phyloP scores from a whole-genome alignment of 2,888 invertebrate species.

The Sicus ferrugineus region DNA sequence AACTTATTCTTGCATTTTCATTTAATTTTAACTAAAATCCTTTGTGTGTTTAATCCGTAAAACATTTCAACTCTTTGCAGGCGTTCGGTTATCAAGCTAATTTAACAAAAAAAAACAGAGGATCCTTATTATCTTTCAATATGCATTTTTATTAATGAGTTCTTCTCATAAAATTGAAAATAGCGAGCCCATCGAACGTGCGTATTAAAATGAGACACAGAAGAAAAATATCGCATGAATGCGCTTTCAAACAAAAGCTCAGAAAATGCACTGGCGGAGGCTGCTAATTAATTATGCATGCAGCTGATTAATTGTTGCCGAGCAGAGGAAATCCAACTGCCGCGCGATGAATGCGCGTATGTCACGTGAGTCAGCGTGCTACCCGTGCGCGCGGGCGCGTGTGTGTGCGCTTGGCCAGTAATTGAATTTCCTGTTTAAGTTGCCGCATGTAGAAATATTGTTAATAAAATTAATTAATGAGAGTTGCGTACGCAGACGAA shows the following conservation, averaged over 20 bases:
- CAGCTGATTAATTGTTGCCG: constrained; percentile 25
- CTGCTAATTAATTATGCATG: constrained; percentile 30
- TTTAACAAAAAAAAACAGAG: neutral
- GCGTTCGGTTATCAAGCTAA: no score
- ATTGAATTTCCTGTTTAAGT: constrained; percentile 20
- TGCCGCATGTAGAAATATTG: neutral
- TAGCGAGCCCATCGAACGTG: neutral
- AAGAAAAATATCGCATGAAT: neutral
- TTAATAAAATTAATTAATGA: constrained; percentile 12
- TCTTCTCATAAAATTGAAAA: neutral
- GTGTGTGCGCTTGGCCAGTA: constrained; percentile 1
- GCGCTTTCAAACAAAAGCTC: neutral
- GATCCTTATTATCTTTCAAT: neutral
- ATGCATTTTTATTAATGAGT: neutral
- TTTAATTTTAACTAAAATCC: no score
- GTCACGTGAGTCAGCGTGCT: neutral
- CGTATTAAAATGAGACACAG: neutral
- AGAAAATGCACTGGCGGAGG: constrained; percentile 3
- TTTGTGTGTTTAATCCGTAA: no score
- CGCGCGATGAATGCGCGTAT: neutral
- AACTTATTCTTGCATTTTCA: no score
- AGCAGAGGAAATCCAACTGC: constrained; percentile 11
- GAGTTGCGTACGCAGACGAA: neutral
- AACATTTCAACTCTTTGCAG: no score
- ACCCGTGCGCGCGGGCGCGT: neutral